phyloP scores from a whole-genome alignment of 2,888 invertebrate genomes.

The Ariolimax columbianus region DNA sequence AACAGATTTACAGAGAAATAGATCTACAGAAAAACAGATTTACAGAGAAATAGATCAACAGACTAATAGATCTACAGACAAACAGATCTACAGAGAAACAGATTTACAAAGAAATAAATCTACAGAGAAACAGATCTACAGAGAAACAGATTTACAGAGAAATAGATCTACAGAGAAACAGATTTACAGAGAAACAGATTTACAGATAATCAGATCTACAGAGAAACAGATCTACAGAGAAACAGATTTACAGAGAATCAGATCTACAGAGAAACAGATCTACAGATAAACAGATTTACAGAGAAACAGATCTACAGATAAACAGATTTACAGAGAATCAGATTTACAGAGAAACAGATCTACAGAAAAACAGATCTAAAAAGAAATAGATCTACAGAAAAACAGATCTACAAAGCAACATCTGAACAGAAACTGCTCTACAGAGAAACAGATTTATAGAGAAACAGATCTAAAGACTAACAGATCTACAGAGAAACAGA shows the following conservation, averaged over 20 bases:
- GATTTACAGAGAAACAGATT: no score
- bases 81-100: constrained; percentile 20
- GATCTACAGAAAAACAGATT: constrained; percentile 20
- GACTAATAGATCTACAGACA: not conserved
- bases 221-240: not conserved
- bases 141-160: constrained; percentile 13
- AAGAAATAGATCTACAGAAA: not conserved
- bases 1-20: constrained; percentile 5
- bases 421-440: not conserved
- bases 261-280: not conserved
- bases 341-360: not conserved
- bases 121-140: constrained; percentile 5
- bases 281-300: constrained; percentile 21
- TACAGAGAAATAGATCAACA: constrained; percentile 4
- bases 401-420: not conserved
- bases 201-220: no score
- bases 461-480: no score
- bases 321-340: constrained; percentile 19
- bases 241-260: not conserved
- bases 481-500: no score
- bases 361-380: not conserved
- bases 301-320: not conserved
- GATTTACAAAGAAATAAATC: constrained; percentile 26
- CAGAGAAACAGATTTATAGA: no score
- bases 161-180: constrained; percentile 33